Base-by-base conservation (phyloP, 1,140 invertebrate genomes). In the Drosophila dunni region DNA sequence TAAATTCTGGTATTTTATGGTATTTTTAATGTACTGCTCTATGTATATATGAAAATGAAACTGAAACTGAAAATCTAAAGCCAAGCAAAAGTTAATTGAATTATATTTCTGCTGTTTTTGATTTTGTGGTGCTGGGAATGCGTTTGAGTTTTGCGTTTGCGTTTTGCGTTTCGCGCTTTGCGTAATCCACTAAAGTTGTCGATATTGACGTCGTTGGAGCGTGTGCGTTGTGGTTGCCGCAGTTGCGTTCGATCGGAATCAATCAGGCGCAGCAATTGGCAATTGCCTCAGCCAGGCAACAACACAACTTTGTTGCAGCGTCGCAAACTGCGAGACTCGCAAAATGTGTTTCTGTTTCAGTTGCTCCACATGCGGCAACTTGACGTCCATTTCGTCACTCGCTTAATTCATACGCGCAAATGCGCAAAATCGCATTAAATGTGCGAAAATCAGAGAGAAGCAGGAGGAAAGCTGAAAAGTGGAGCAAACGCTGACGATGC, bases 351-450 rank as follows among this genome's bases (percentile, higher is more conserved):
- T 33, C 20, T 51, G 11, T 33, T 33, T 34, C 11, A 36, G 50
- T 20, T 83, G 81, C 83, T 86, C 81, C 70, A 84, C 68, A 85
- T 29, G 24, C 24, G 45, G n/a, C 36, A 46, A 20, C 20, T 46
- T 54, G 67, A 7, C 33, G 63, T 61, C 79, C 76, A 83, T 88
- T 88, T 88, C 83, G 80, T 88, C 83, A 88, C 73, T 89, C 72
- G 73, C 79, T 88, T 88, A 88, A 89, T 88, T 89, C 77, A 69
- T 89, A 80, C 83, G 83, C 83, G 77, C 80, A 89, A 88, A 88
- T 89, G 83, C 67, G 84, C 83, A 83, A 78, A 88, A 83, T 83
- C 84, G 73, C 84, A 89, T 88, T 89, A 83, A 86, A 88, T 86
- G 83, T 86, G 83, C 84, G 84, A 86, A 86, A 79, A 79, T 58